Conservation (phyloP, 2,113 vertebrate genomes). For the Pseudonaja textilis region DNA sequence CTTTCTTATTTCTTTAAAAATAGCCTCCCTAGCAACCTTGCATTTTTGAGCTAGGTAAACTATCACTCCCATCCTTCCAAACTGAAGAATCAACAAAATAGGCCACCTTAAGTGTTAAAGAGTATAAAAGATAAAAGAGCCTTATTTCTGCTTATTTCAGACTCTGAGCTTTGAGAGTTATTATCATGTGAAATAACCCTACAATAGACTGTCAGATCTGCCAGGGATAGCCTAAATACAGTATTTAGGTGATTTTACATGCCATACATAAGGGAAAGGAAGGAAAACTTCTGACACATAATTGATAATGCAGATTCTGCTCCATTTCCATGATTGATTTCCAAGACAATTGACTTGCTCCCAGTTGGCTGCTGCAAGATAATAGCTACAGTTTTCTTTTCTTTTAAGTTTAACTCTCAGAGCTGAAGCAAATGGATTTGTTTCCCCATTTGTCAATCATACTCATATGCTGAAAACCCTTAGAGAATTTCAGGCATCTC, state of each 20-base stretch:
- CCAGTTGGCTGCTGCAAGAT: not conserved
- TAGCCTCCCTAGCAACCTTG: not conserved
- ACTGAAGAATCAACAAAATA: not conserved
- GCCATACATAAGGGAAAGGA: not conserved
- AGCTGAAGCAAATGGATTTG: not conserved
- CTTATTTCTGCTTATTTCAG: not conserved
- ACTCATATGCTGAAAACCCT: not conserved
- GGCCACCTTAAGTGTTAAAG: slow-evolving; percentile 24
- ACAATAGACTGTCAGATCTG: slow-evolving; percentile 15
- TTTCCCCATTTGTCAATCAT: not conserved
- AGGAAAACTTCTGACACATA: not conserved
- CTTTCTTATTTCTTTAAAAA: not conserved
- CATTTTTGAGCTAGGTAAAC: not conserved
- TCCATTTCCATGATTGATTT: not conserved
- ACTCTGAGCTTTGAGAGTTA: slow-evolving; percentile 12
- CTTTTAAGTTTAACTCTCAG: not conserved
- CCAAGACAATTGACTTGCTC: not conserved
- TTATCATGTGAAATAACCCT: not conserved
- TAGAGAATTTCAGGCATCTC: not conserved
- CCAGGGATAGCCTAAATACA: slow-evolving; percentile 31
- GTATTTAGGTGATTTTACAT: slow-evolving; percentile 15
- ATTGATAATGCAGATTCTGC: slow-evolving; percentile 25
- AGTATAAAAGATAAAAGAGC: slow-evolving; percentile 23
- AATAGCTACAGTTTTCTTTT: not conserved
- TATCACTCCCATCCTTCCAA: not conserved